Evolutionary conservation across 2,888 invertebrate genomes (phyloP).

Genomic region (Galerucella calmariensis): DNA sequence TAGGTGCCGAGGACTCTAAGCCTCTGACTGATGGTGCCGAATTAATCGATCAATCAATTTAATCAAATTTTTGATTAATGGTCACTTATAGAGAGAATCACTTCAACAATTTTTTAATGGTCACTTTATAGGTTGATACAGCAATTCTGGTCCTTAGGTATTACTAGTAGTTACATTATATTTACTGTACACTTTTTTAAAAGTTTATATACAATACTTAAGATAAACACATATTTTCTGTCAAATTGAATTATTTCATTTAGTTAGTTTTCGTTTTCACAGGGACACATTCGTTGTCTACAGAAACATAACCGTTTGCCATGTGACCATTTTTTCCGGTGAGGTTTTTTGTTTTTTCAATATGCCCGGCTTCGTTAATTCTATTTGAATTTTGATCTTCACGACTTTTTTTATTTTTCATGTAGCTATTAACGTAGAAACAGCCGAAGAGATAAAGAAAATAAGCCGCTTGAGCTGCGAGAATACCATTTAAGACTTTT

Average conservation of each 20-base stretch:
- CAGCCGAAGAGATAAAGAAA: conserved; percentile 83
- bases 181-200: neutral
- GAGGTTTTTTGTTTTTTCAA: neutral
- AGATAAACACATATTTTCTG: neutral
- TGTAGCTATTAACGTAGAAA: conserved; percentile 78
- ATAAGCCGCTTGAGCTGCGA: conserved; percentile 74
- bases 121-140: no score
- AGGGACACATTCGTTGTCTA: conserved; percentile 8
- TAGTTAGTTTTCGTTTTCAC: neutral
- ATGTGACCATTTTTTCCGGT: conserved; percentile 8
- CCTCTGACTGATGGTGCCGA: no score
- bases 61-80: no score
- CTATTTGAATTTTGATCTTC: neutral
- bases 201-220: neutral
- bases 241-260: neutral
- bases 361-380: neutral
- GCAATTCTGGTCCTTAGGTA: neutral
- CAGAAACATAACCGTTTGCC: conserved; percentile 5
- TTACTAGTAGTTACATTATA: neutral
- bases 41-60: no score
- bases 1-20: no score
- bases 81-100: no score
- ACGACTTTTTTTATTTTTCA: conserved; percentile 53
- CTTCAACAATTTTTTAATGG: no score
- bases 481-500: conserved; percentile 73